phyloP scores from a whole-genome alignment of 1,140 invertebrate genomes.

The Hormaphis cornu region DNA sequence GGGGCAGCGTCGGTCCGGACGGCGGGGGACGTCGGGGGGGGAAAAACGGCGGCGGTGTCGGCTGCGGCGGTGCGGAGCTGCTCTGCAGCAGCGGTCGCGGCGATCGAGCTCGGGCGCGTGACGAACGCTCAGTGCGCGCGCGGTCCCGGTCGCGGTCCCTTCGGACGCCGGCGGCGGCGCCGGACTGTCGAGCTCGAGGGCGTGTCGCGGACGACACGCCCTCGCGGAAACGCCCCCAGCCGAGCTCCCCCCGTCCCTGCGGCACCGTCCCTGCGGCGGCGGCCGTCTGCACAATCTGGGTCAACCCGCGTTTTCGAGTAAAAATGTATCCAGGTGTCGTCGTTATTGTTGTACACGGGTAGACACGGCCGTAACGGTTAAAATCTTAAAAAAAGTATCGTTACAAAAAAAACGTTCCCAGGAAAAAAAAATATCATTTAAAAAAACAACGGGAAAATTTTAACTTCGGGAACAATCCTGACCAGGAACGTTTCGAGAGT shows the following conservation, averaged over 20 bases:
- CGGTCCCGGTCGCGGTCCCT: slow-evolving; percentile 19
- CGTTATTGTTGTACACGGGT: too few relatives aligned
- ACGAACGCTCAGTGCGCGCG: slow-evolving; percentile 30
- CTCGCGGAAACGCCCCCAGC: background rate
- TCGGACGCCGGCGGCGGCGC: slow-evolving; percentile 10
- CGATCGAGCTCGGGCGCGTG: slow-evolving; percentile 28
- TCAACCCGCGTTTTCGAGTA: background rate
- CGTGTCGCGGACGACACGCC: background rate
- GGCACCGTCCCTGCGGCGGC: background rate
- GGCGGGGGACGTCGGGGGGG: background rate
- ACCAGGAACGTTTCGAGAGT: too few relatives aligned
- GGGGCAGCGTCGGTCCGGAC: background rate
- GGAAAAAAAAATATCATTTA: too few relatives aligned
- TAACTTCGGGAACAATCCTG: too few relatives aligned
- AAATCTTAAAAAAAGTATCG: too few relatives aligned
- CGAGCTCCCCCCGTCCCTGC: background rate
- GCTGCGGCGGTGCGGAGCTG: background rate
- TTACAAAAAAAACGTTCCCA: too few relatives aligned
- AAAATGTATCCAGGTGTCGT: too few relatives aligned
- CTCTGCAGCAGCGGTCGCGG: background rate
- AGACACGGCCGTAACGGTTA: too few relatives aligned
- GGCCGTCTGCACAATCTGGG: slow-evolving; percentile 5
- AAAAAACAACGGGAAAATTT: too few relatives aligned
- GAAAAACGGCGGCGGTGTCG: background rate
- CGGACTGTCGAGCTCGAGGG: slow-evolving; percentile 22